Base-by-base conservation (phyloP, 2,113 vertebrate species). In the Prunella himalayana region DNA sequence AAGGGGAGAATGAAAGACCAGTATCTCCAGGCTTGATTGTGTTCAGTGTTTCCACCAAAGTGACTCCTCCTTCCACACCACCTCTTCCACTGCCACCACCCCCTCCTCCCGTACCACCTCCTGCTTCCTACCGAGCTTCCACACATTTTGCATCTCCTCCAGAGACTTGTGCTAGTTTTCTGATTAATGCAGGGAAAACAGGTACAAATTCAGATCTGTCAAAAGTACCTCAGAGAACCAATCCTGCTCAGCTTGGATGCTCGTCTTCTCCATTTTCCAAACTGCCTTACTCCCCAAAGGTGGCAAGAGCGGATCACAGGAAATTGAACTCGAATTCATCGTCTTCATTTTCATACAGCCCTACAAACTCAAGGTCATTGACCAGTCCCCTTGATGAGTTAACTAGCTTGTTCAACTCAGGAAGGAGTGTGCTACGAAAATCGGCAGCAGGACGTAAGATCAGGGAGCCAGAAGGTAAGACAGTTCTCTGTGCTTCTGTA, bases 341-440 rank as follows among this genome's bases (percentile, higher is more conserved):
- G 7, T 99, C 98, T 44, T 98, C 98, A 4, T 98, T 98, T 83
- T 97, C 98, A 51, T 99, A 98, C 92, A 99, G 98, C 94, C 98
- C 99, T 33, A 98, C 98, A 66, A 98, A 98, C 83, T 95, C 98
- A 59, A 98, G 99, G 69, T 97, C 98, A 2, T 97, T 99, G 42
- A 98, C 98, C 97, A 99, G 99, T 96, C 99, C 99, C 6, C 98
- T 99, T 75, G 99, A 99, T 61, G 99, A 99, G 95, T 98, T 99
- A 93, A 98, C 98, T 87, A 99, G 98, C 25, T 97, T 99, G 79
- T 99, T 99, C 97, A 99, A 97, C 97, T 99, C 99, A 20, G 99
- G 99, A 45, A 98, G 98, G 93, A 99, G 98, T 51, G 97, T 99
- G 72, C 98, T 99, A 37, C 98, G 99, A 76, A 99, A 98, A 96